Evolutionary conservation across 2,888 invertebrate species (phyloP).

Genomic region (Chironomus riparius): DNA sequence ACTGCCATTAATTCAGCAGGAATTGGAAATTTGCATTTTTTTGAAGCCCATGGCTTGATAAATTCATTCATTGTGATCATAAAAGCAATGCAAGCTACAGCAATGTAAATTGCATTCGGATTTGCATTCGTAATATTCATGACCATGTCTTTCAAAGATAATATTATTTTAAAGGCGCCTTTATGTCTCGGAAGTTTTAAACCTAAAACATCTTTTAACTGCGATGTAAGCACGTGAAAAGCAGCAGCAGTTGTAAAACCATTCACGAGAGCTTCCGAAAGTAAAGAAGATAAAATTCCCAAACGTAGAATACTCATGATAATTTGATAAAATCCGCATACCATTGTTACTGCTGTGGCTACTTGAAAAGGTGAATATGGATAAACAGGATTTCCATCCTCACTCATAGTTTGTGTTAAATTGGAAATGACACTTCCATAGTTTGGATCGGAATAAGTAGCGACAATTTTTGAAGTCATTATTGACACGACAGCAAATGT

Average conservation of each 20-base stretch:
- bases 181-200: constrained; percentile 47
- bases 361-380: constrained; percentile 42
- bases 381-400: background rate
- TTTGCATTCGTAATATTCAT: constrained; percentile 49
- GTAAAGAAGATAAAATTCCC: constrained; percentile 50
- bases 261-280: constrained; percentile 58
- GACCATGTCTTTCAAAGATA: constrained; percentile 54
- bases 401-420: background rate
- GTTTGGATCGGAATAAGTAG: constrained; percentile 42
- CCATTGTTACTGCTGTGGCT: constrained; percentile 62
- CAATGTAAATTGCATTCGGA: constrained; percentile 52
- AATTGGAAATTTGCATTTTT: constrained; percentile 56
- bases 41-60: constrained; percentile 50
- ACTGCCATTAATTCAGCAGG: constrained; percentile 69
- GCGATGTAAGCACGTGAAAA: constrained; percentile 60
- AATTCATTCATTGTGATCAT: constrained; percentile 56
- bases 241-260: constrained; percentile 51
- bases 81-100: constrained; percentile 50
- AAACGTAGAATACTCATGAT: constrained; percentile 53
- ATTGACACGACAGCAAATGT: constrained; percentile 75
- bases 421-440: background rate
- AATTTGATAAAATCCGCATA: constrained; percentile 61
- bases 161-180: constrained; percentile 52
- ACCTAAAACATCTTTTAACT: constrained; percentile 54
- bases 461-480: constrained; percentile 73